phyloP scores from a whole-genome alignment of 2,888 invertebrate species.

The Mesorhabditis spiculigera region DNA sequence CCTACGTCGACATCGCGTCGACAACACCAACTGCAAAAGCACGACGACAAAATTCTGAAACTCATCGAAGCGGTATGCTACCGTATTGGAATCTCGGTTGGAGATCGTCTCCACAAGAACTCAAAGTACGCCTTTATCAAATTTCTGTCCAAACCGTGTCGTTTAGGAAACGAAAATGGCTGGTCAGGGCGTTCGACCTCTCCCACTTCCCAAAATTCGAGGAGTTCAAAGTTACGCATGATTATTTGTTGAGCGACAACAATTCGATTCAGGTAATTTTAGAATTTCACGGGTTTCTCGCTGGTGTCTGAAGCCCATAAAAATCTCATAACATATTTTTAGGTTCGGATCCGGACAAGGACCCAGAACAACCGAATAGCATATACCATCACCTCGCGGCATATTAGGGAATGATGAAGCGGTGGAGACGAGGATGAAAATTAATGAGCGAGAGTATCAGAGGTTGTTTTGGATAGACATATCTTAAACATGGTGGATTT shows the following conservation, averaged over 20 bases:
- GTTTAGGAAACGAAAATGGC: conserved; percentile 84
- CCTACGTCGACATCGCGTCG: conserved; percentile 98
- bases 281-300: background rate
- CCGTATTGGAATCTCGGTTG: conserved; percentile 88
- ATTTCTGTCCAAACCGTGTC: background rate
- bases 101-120: conserved; percentile 84
- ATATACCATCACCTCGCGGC: conserved; percentile 51
- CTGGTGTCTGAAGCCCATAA: no score
- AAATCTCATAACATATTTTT: no score
- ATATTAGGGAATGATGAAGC: conserved; percentile 29
- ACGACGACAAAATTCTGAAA: conserved; percentile 90
- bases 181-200: conserved; percentile 68
- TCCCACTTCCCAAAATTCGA: conserved; percentile 69
- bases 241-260: conserved; percentile 70
- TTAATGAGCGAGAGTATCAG: conserved; percentile 38
- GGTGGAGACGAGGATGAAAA: conserved; percentile 51
- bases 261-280: conserved; percentile 36
- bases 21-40: conserved; percentile 69
- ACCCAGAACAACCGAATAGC: conserved; percentile 46
- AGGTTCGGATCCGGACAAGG: conserved; percentile 52
- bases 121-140: conserved; percentile 62
- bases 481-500: background rate
- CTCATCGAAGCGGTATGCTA: conserved; percentile 78
- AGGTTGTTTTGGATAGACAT: conserved; percentile 7
- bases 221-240: conserved; percentile 95